A percentile compares a stretch with the other conserved stretches of the same genome.
Evolutionary conservation across 2,113 vertebrate species (phyloP).

Genomic region (Pseudorasbora parva): DNA sequence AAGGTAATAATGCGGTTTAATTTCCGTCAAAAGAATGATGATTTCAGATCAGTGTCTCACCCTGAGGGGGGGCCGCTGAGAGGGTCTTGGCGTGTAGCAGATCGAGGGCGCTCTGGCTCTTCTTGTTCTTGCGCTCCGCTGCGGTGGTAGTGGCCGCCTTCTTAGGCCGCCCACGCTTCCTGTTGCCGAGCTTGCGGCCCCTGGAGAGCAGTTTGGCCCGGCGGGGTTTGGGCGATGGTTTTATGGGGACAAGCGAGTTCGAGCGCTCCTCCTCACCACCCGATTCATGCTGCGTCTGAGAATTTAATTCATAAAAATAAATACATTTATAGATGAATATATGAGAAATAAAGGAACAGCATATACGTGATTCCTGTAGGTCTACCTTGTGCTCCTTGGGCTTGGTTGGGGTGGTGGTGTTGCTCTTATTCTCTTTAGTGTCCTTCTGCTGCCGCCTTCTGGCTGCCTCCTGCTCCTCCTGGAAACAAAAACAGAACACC

Average conservation of each 20-base stretch:
- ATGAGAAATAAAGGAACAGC: background rate
- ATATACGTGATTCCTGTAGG: background rate
- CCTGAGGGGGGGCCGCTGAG: slow-evolving; percentile 90
- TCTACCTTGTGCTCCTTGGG: slow-evolving; percentile 85
- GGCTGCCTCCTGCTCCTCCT: slow-evolving; percentile 98
- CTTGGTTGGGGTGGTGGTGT: slow-evolving; percentile 93
- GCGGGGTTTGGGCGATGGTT: slow-evolving; percentile 87
- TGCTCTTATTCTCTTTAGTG: slow-evolving; percentile 88
- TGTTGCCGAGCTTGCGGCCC: slow-evolving; percentile 89
- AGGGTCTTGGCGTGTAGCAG: slow-evolving; percentile 90
- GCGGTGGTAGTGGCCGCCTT: slow-evolving; percentile 79
- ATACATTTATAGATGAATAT: background rate
- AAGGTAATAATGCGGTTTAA: background rate
- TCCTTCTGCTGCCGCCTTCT: slow-evolving; percentile 92
- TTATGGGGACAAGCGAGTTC: slow-evolving; percentile 76
- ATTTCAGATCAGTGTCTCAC: slow-evolving; percentile 64
- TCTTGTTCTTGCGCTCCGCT: slow-evolving; percentile 87
- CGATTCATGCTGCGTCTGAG: slow-evolving; percentile 79
- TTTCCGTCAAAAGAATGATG: background rate
- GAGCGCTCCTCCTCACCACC: slow-evolving; percentile 88
- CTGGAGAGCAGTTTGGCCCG: slow-evolving; percentile 87
- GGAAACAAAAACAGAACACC: slow-evolving; percentile 17
- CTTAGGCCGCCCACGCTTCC: slow-evolving; percentile 95
- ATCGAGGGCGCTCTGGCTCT: slow-evolving; percentile 90
- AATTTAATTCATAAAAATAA: background rate